Percentiles rank a stretch among this genome's conserved stretches.
phyloP scores from a whole-genome alignment of 2,113 vertebrate genomes.

The Microcebus ravelobensis region DNA sequence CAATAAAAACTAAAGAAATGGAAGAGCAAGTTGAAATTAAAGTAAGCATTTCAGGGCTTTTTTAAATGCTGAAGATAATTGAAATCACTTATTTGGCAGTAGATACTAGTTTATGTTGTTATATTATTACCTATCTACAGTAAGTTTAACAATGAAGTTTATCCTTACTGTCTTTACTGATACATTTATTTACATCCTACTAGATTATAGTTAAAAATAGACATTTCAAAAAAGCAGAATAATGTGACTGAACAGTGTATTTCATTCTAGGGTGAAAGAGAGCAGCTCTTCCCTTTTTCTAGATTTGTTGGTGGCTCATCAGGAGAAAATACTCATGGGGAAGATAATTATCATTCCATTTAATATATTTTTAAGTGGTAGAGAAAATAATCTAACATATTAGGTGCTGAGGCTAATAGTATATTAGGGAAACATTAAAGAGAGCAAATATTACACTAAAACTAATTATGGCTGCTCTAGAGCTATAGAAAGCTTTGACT shows the following conservation, averaged over 20 bases:
- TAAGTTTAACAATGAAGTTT: slow-evolving; percentile 26
- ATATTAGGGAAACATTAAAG: not conserved
- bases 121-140: not conserved
- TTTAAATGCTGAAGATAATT: not conserved
- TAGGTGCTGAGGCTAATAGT: not conserved
- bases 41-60: slow-evolving; percentile 84
- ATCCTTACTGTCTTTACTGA: not conserved
- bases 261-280: slow-evolving; percentile 6
- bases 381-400: not conserved
- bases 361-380: slow-evolving; percentile 11
- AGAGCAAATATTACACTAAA: not conserved
- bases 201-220: slow-evolving; percentile 39
- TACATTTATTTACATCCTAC: not conserved
- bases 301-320: not conserved
- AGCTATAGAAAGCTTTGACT: not conserved
- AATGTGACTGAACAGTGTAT: not conserved
- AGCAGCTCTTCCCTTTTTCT: slow-evolving; percentile 11
- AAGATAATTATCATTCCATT: not conserved
- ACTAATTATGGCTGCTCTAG: not conserved
- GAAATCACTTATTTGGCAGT: slow-evolving; percentile 1
- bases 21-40: slow-evolving; percentile 99
- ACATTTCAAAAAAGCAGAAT: slow-evolving; percentile 5
- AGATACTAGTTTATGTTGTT: not conserved
- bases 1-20: slow-evolving; percentile 99
- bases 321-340: not conserved